Evolutionary conservation across 2,888 invertebrate genomes (phyloP).

Genomic region (Chaetogeoica ovagalla): DNA sequence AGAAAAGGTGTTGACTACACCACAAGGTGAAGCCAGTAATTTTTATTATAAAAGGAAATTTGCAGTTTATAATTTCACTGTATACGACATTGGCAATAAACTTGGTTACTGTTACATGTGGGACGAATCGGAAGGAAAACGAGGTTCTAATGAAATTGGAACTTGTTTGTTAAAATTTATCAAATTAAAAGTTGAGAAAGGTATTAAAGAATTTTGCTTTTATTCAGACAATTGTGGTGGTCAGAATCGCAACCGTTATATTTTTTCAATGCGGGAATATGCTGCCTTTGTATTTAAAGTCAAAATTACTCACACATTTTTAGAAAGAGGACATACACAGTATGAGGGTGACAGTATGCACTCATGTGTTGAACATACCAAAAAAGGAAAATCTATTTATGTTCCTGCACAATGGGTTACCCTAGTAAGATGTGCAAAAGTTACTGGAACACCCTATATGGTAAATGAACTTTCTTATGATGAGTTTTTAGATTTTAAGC

Average conservation of each 20-base stretch:
- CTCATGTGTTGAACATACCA: not conserved
- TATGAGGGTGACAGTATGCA: slow-evolving; percentile 15
- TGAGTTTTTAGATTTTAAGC: slow-evolving; percentile 15
- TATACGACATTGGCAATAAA: not conserved
- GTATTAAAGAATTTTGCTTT: slow-evolving; percentile 12
- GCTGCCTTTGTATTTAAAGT: slow-evolving; percentile 5
- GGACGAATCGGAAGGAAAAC: not conserved
- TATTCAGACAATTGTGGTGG: slow-evolving; percentile 27
- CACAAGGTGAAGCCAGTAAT: not conserved
- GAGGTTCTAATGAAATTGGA: not conserved
- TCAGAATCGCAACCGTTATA: not conserved
- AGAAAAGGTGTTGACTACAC: slow-evolving; percentile 7
- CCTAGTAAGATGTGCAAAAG: not conserved
- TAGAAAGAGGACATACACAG: slow-evolving; percentile 13
- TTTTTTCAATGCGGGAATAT: slow-evolving; percentile 20
- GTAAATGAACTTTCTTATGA: slow-evolving; percentile 14
- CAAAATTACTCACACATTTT: slow-evolving; percentile 14
- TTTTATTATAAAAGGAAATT: slow-evolving; percentile 22
- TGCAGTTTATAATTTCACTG: not conserved
- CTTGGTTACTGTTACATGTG: not conserved
- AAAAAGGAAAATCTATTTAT: slow-evolving; percentile 14
- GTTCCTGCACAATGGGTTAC: slow-evolving; percentile 13
- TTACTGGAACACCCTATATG: not conserved
- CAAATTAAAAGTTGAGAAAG: not conserved
- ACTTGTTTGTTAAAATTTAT: slow-evolving; percentile 22